Base-by-base conservation (phyloP, 2,888 invertebrate genomes). In the Pammene fasciana region DNA sequence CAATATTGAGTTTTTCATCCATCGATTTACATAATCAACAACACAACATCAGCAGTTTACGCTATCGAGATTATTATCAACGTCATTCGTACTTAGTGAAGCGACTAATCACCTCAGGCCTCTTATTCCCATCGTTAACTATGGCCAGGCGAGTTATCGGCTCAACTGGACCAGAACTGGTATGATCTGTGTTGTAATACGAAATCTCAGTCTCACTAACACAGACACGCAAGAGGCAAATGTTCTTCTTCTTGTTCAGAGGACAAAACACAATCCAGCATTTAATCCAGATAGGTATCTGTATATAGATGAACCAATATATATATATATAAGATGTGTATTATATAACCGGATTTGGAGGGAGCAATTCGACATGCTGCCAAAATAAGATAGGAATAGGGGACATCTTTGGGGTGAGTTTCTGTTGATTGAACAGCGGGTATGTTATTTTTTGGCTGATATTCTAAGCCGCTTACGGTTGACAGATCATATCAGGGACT, bases 301-400 rank as follows among this genome's bases (percentile, higher is more conserved):
- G 13, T 13, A 3, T 61, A 38, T 36, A 5, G 5, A 10, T 8
- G n/a, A 18, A 64, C 57, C 64, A 50, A 60, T 45, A n/a, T 50
- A 50, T 18, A 50, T 18, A 48, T 5, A 5, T 5, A 50, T 50
- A 50, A 36, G 52, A 18, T 46, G 36, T 48, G 50, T 45, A 48
- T 64, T 68, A 57, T 86, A 83, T 86, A 84, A 85, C 80, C 82
- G 84, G 83, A 82, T 83, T 78, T 78, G 81, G 72, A 82, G 83
- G 86, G 86, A 85, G 80, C 86, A 90, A 90, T 90, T 90, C 87
- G 88, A 86, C 86, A 85, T 84, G 79, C 75, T 78, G 82, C 78
- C 79, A 81, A 87, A 87, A 85, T 81, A 83, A 83, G 84, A 85
- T 86, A 79, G 71, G 68, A 64, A 71, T 68, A 75, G 75, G 73